Evolutionary conservation across 2,797 vertebrate species (phyloP).

Genomic region (Gallinago solitaria): DNA sequence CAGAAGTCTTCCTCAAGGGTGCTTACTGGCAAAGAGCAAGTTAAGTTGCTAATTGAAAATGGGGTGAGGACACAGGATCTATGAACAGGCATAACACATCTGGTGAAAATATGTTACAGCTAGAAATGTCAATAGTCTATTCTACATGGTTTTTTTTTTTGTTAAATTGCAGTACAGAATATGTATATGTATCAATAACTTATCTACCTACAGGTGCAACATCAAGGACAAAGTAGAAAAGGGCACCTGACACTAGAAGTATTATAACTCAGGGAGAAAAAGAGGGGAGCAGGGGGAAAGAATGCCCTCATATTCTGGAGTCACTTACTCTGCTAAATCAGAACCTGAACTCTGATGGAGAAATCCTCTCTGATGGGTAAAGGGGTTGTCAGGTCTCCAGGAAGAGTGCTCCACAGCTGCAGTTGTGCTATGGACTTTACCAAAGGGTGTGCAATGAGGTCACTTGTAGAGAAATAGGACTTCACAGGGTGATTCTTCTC

Average conservation of each 20-base stretch:
- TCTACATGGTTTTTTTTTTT: background rate
- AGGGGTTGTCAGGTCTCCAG: background rate
- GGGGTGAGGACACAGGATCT: background rate
- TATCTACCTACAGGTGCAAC: background rate
- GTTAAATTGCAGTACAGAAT: background rate
- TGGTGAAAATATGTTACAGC: constrained; percentile 7
- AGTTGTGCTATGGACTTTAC: background rate
- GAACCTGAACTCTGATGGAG: background rate
- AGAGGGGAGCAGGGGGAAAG: accelerated
- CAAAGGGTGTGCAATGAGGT: background rate
- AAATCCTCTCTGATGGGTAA: background rate
- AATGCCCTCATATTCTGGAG: background rate
- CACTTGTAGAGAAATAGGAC: background rate
- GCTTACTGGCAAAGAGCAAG: background rate
- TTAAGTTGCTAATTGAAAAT: background rate
- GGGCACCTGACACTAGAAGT: background rate
- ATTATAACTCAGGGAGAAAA: background rate
- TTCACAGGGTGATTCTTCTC: background rate
- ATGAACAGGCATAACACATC: background rate
- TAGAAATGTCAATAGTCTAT: background rate
- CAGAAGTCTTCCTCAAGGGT: background rate
- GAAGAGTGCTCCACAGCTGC: background rate
- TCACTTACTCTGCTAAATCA: background rate
- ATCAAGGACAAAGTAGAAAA: background rate
- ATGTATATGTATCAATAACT: background rate